These are phyloP conservation scores for Heliconius aoede DNA, from an alignment of 2,888 invertebrate genomes.

Conservation along the genomic window DNA sequence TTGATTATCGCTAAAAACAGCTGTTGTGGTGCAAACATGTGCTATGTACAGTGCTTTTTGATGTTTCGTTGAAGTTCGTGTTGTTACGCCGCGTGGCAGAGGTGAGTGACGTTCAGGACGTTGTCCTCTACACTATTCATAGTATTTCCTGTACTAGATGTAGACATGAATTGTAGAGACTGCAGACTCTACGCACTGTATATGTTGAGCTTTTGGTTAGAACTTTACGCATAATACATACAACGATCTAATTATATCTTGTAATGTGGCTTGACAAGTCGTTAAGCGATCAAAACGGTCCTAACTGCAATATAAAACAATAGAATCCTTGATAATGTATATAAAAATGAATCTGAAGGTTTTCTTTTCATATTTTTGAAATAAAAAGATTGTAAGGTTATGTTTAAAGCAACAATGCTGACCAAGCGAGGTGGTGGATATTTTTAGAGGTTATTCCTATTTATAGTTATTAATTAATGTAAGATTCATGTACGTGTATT, in stretches of 20 bases:
- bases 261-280: neutral
- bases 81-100: constrained; percentile 55
- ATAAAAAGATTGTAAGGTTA: neutral
- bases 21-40: constrained; percentile 72
- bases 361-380: neutral
- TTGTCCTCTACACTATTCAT: constrained; percentile 31
- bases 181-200: neutral
- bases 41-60: constrained; percentile 69
- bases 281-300: neutral
- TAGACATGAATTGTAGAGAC: neutral
- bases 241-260: neutral
- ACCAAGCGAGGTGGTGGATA: neutral
- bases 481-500: neutral
- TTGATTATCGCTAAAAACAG: constrained; percentile 61
- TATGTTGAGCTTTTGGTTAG: constrained; percentile 5
- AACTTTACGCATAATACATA: neutral
- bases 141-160: constrained; percentile 12
- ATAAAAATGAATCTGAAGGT: neutral
- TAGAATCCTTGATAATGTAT: too few relatives aligned
- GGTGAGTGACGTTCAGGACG: constrained; percentile 59
- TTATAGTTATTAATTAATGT: neutral
- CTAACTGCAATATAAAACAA: neutral
- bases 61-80: constrained; percentile 62
- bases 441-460: neutral
- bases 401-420: constrained; percentile 34